These are phyloP conservation scores for Heliconius melpomene DNA, from an alignment of 1,140 invertebrate genomes.

Conservation along the genomic window DNA sequence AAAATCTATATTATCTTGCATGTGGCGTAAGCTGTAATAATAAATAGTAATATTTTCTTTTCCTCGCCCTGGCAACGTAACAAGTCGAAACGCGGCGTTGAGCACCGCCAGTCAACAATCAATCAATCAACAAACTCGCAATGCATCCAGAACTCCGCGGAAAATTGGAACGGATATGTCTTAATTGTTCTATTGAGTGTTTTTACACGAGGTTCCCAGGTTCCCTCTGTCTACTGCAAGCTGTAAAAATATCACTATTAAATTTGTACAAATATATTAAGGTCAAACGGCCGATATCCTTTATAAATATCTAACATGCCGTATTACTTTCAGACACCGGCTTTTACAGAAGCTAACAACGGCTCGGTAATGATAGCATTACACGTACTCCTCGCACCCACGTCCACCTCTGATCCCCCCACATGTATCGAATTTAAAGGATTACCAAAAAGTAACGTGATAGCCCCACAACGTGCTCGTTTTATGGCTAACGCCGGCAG, in stretches of 20 bases:
- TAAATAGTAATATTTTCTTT: too few relatives aligned
- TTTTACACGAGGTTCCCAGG: too few relatives aligned
- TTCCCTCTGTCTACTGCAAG: too few relatives aligned
- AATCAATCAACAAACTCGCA: too few relatives aligned
- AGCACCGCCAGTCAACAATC: too few relatives aligned
- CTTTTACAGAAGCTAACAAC: not conserved
- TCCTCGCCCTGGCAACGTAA: too few relatives aligned
- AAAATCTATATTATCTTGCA: too few relatives aligned
- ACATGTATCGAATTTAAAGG: constrained; percentile 22
- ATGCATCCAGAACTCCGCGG: too few relatives aligned
- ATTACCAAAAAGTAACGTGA: constrained; percentile 15
- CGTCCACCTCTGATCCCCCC: not conserved
- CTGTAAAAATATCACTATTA: not conserved
- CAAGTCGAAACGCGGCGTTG: too few relatives aligned
- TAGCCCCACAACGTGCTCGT: not conserved
- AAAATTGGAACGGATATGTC: too few relatives aligned
- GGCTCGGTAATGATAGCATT: constrained; percentile 15
- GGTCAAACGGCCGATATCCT: not conserved
- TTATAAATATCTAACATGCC: not conserved
- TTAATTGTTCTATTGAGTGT: too few relatives aligned
- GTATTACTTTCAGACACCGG: not conserved
- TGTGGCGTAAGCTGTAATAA: too few relatives aligned
- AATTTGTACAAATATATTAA: not conserved
- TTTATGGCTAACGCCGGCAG: not conserved
- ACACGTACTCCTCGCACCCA: not conserved